Percentiles rank a stretch among this genome's conserved stretches.
Evolutionary conservation across 2,888 invertebrate genomes (phyloP).

Genomic region (Oconnorella tubifera): DNA sequence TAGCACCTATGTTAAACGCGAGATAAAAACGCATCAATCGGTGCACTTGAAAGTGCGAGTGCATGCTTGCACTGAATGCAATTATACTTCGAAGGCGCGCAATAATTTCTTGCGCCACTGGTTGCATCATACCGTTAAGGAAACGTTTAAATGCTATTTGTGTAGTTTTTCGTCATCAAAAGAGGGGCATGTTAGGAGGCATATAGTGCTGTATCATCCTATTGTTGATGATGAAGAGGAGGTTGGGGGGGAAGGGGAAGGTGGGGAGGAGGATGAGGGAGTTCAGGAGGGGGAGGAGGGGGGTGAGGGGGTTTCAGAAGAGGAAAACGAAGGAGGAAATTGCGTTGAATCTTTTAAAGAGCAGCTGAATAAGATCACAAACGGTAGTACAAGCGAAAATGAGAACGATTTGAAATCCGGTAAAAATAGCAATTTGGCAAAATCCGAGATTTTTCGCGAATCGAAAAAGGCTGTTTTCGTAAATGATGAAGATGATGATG

Average conservation of each 20-base stretch:
- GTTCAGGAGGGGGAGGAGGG: not conserved
- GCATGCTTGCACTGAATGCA: slow-evolving; percentile 20
- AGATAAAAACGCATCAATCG: no score
- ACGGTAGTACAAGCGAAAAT: no score
- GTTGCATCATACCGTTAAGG: slow-evolving; percentile 16
- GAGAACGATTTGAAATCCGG: no score
- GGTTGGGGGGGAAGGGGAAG: not conserved
- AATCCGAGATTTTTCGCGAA: no score
- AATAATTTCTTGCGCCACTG: slow-evolving; percentile 22
- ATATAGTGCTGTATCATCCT: slow-evolving; percentile 14
- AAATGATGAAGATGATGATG: not conserved
- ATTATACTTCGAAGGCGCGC: slow-evolving; percentile 12
- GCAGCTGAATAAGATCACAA: no score
- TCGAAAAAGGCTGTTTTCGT: no score
- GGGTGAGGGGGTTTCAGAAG: not conserved
- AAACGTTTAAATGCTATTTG: slow-evolving; percentile 19
- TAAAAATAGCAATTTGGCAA: no score
- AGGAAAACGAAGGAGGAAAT: not conserved
- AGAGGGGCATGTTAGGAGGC: slow-evolving; percentile 18
- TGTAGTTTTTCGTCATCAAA: slow-evolving; percentile 22
- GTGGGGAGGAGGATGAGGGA: no score
- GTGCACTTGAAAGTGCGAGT: no score
- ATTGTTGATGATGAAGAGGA: not conserved
- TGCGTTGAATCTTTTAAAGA: no score
- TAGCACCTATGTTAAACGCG: no score